Percentiles rank a stretch among this genome's conserved stretches.
phyloP scores from a whole-genome alignment of 92 coral and sea anemone species.

The Bergia puertoricense region DNA sequence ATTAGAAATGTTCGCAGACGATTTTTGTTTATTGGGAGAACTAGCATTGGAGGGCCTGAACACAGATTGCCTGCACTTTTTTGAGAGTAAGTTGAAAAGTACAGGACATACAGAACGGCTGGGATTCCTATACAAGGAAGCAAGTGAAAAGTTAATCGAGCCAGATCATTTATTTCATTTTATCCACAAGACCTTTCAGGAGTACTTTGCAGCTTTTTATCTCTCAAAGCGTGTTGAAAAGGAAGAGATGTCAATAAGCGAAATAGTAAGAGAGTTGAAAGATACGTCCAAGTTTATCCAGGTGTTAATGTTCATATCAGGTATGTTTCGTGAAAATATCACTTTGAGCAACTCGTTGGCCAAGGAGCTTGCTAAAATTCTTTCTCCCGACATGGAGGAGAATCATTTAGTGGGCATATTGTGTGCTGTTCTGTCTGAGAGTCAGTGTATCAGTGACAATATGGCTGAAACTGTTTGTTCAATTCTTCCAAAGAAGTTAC shows the following conservation, averaged over 20 bases:
- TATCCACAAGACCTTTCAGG: conserved; percentile 34
- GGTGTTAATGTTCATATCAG: not conserved
- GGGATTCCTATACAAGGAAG: conserved; percentile 22
- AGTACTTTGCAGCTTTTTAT: conserved; percentile 14
- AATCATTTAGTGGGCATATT: too few relatives aligned
- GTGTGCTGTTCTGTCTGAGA: not conserved
- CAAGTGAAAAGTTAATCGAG: conserved; percentile 33
- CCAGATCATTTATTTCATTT: conserved; percentile 27
- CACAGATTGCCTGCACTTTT: too few relatives aligned
- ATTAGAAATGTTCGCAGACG: too few relatives aligned
- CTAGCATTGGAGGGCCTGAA: too few relatives aligned
- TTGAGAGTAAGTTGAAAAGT: not conserved
- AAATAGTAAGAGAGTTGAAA: not conserved
- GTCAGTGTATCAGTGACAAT: not conserved
- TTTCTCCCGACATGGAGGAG: too few relatives aligned
- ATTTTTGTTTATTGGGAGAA: too few relatives aligned
- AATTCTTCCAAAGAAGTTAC: too few relatives aligned
- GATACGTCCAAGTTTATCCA: not conserved
- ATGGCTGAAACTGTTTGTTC: too few relatives aligned
- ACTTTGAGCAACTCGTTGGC: not conserved
- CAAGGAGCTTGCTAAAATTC: not conserved
- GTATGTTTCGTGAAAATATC: not conserved
- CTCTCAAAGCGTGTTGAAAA: not conserved
- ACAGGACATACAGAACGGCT: not conserved
- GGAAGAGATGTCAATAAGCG: not conserved